Conservation (phyloP, 2,797 vertebrate species). For the Phataginus tetradactyla region DNA sequence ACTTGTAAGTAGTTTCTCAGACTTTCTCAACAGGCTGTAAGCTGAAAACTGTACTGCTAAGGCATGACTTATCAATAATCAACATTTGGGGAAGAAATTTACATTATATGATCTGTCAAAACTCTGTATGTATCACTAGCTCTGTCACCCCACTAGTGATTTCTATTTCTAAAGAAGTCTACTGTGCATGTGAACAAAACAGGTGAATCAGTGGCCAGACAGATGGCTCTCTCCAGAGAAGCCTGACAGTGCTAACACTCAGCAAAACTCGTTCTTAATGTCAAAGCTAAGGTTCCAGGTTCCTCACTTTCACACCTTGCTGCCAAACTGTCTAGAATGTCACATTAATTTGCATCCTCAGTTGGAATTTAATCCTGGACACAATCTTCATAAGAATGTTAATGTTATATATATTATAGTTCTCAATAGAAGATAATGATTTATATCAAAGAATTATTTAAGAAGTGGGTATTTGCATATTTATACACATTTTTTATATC, state of each 20-base stretch:
- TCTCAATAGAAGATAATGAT: not conserved
- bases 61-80: not conserved
- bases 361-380: not conserved
- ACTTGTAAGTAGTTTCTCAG: not conserved
- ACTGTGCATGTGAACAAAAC: not conserved
- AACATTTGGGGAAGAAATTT: not conserved
- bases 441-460: not conserved
- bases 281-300: not conserved
- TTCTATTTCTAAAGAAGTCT: not conserved
- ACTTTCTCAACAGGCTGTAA: not conserved
- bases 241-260: not conserved
- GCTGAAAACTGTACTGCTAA: not conserved
- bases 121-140: not conserved
- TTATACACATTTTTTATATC: not conserved
- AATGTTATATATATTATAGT: not conserved
- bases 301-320: not conserved
- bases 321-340: not conserved
- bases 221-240: not conserved
- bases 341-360: not conserved
- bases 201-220: not conserved
- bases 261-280: not conserved
- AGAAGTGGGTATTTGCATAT: not conserved
- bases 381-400: slow-evolving; percentile 14
- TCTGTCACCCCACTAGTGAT: not conserved
- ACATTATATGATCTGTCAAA: not conserved